phyloP scores from a whole-genome alignment of 2,113 vertebrate genomes.

The Vulpes ferrilata region DNA sequence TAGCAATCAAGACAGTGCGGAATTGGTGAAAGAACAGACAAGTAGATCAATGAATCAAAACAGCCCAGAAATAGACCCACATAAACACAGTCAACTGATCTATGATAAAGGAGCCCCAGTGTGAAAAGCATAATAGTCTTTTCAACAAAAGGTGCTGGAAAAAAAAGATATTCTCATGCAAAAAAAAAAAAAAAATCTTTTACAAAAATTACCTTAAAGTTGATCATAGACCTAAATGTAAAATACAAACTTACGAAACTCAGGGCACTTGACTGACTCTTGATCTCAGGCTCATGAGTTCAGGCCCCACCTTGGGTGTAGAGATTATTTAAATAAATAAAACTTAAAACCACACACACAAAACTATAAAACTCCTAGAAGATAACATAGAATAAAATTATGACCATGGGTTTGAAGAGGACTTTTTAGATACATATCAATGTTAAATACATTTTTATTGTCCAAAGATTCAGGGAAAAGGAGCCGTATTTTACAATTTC shows the following conservation, averaged over 20 bases:
- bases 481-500: slow-evolving; percentile 6
- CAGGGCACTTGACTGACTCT: neutral
- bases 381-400: neutral
- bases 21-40: neutral
- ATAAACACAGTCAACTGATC: neutral
- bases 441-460: slow-evolving; percentile 57
- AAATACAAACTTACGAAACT: neutral
- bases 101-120: neutral
- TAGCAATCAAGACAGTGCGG: neutral
- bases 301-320: neutral
- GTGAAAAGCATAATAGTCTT: neutral
- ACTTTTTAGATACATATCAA: neutral
- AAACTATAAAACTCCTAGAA: neutral
- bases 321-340: neutral
- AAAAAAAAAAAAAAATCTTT: neutral
- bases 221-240: neutral
- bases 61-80: neutral
- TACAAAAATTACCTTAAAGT: neutral
- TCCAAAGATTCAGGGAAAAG: slow-evolving; percentile 29
- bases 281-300: neutral
- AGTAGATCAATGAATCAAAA: neutral
- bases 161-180: neutral
- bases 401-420: neutral
- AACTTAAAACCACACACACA: neutral
- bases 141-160: neutral